Base-by-base conservation (phyloP, 2,113 vertebrate genomes). In the Meleagris gallopavo region DNA sequence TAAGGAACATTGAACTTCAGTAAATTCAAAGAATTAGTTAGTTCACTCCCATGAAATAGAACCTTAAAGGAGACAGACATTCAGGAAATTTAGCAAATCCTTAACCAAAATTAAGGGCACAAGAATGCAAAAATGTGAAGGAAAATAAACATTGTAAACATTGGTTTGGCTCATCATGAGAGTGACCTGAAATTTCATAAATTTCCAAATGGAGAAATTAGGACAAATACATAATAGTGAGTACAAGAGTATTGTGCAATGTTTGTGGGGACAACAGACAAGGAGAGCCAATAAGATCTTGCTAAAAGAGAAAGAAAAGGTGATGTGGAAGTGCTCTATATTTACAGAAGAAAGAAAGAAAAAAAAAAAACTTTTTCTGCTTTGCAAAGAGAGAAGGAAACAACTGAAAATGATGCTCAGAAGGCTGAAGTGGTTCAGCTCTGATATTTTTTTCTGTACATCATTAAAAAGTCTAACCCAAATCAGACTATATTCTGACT, bases 21-120 rank as follows among this genome's bases (percentile, higher is more conserved):
- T 54, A 41, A 85, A 91, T 74, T 86, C 60, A 71, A 91, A 66
- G n/a, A 36, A 64, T 14, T 55, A 7, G 3, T 40, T 60, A 32
- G 6, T 73, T 46, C 2, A 2, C 15, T 67, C 24, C 45, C 41
- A 86, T 0, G 6, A 32, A 88, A 45, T 10, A 83, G 40, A 83
- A 83, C 4, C 61, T 76, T 62, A 79, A 89, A 88, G 34, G 7
- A 64, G 78, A 79, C 93, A 41, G 10, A 36, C 5, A 67, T 22
- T 73, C 29, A 52, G 18, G 27, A 86, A 80, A 86, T 71, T 25
- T 60, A 80, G n/a, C 24, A 83, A 66, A 91, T 74, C 60, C 40
- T 85, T 80, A 83, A 65, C 1, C 30, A 83, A 94, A 89, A 87
- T 67, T 40, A 94, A 91, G 34, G 40, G 94, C 84, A 66, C 20